These are phyloP conservation scores for Ferrisia virgata DNA, from an alignment of 2,888 invertebrate genomes.

Conservation along the genomic window DNA sequence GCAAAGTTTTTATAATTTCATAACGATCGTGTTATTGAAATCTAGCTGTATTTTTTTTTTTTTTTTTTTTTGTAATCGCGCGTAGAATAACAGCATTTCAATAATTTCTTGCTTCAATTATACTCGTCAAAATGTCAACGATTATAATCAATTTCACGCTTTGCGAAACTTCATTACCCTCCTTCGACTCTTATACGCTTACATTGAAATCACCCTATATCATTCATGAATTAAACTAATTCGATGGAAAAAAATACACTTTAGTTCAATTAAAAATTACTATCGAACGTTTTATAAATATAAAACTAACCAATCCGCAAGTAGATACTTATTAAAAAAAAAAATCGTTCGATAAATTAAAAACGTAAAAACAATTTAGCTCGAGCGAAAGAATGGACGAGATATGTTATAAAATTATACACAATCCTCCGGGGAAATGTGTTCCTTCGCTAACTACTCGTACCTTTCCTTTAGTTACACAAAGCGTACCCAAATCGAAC, in stretches of 20 bases:
- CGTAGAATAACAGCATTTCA: neutral
- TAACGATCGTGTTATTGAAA: no score
- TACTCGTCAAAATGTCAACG: slow-evolving; percentile 1
- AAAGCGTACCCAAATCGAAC: neutral
- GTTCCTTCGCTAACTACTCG: slow-evolving; percentile 2
- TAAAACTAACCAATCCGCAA: neutral
- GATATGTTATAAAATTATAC: slow-evolving; percentile 17
- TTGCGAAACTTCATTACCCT: neutral
- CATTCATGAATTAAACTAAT: neutral
- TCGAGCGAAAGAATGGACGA: neutral
- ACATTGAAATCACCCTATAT: neutral
- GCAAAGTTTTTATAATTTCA: no score
- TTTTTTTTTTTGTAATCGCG: no score
- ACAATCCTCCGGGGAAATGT: neutral
- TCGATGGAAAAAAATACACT: no score
- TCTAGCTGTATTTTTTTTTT: no score
- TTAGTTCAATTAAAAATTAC: neutral
- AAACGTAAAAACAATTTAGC: slow-evolving; percentile 2
- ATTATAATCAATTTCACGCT: slow-evolving; percentile 11
- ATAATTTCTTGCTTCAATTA: neutral
- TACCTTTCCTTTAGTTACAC: neutral
- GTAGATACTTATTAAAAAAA: no score
- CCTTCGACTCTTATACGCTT: neutral
- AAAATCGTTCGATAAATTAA: neutral
- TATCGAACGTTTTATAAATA: neutral